These are phyloP conservation scores for Cheilosia variabilis DNA, from an alignment of 2,888 invertebrate genomes.

Conservation along the genomic window DNA sequence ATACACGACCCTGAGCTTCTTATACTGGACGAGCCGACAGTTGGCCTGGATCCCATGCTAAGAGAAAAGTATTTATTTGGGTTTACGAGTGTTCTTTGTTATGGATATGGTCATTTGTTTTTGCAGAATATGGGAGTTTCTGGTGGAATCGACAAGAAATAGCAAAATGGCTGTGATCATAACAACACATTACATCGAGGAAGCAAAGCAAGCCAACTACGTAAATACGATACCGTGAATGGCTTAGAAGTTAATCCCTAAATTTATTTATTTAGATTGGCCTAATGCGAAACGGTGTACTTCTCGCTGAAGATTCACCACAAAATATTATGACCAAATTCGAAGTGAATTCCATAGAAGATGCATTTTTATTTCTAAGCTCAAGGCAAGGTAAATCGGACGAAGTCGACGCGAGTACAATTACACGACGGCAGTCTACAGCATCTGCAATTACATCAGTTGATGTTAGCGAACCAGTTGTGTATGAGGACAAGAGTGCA, in stretches of 20 bases:
- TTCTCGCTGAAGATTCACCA: constrained; percentile 94
- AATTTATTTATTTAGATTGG: constrained; percentile 88
- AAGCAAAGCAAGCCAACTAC: constrained; percentile 91
- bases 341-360: constrained; percentile 91
- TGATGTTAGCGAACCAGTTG: constrained; percentile 79
- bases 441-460: constrained; percentile 78
- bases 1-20: constrained; percentile 94
- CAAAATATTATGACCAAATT: constrained; percentile 88
- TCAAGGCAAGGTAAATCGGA: constrained; percentile 84
- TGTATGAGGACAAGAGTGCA: constrained; percentile 69
- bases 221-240: constrained; percentile 84
- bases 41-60: constrained; percentile 95
- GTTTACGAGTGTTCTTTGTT: not conserved
- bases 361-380: constrained; percentile 93
- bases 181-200: constrained; percentile 98
- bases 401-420: constrained; percentile 78
- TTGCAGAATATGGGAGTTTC: constrained; percentile 93
- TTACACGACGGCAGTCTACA: constrained; percentile 75
- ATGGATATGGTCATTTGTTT: not conserved
- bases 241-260: not conserved
- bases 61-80: constrained; percentile 87
- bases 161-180: constrained; percentile 92
- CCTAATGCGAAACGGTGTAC: constrained; percentile 92
- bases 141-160: constrained; percentile 88
- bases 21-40: constrained; percentile 96